These are phyloP conservation scores for Elgaria multicarinata DNA, from an alignment of 2,113 vertebrate species.

Conservation along the genomic window DNA sequence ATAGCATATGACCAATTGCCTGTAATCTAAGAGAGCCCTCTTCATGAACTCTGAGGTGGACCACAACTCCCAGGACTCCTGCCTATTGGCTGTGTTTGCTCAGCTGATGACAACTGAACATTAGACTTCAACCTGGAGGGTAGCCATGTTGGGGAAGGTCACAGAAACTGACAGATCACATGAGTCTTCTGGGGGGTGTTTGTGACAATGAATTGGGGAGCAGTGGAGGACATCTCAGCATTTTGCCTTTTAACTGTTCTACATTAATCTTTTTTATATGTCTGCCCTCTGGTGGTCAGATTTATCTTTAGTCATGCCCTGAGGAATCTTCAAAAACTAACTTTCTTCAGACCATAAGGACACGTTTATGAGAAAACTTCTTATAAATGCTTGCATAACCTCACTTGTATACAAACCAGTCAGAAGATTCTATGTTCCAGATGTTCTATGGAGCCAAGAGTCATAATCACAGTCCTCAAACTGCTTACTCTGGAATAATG, in stretches of 20 bases:
- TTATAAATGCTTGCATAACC: not conserved
- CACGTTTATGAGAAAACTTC: not conserved
- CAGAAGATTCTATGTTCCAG: slow-evolving; percentile 4
- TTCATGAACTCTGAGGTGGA: not conserved
- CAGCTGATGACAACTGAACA: too few relatives aligned
- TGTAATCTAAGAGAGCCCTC: not conserved
- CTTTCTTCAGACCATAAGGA: not conserved
- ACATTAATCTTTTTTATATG: not conserved
- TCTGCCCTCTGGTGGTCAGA: not conserved
- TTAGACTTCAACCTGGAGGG: too few relatives aligned
- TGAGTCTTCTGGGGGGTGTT: too few relatives aligned
- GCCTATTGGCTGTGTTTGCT: too few relatives aligned
- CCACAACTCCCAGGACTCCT: too few relatives aligned
- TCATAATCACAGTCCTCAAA: slow-evolving; percentile 6
- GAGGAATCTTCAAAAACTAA: not conserved
- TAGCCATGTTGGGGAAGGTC: too few relatives aligned
- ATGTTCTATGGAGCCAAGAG: slow-evolving; percentile 19
- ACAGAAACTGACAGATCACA: not conserved
- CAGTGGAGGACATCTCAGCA: not conserved
- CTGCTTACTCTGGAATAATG: not conserved
- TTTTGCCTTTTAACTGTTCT: not conserved
- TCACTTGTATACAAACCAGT: not conserved
- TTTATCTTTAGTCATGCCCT: not conserved
- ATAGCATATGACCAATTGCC: not conserved
- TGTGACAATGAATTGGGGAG: not conserved